phyloP scores from a whole-genome alignment of 2,888 invertebrate genomes.

The Rhagophthalmus giganteus region DNA sequence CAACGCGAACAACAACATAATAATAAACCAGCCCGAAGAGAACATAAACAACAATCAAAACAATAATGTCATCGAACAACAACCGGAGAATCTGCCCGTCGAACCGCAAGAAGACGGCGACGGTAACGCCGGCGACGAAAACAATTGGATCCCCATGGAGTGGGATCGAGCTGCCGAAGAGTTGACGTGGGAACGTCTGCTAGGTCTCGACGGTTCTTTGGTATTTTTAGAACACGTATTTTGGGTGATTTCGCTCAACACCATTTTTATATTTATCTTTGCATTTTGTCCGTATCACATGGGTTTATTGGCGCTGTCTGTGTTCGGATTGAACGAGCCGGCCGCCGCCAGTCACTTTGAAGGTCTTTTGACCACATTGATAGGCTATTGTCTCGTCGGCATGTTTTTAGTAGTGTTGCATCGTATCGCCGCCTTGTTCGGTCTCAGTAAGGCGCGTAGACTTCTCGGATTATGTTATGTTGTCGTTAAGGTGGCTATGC shows the following conservation, averaged over 20 bases:
- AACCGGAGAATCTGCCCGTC: conserved; percentile 22
- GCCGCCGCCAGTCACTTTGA: conserved; percentile 84
- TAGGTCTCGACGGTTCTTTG: conserved; percentile 95
- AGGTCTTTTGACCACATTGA: conserved; percentile 86
- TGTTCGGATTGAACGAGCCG: conserved; percentile 68
- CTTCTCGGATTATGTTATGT: conserved; percentile 92
- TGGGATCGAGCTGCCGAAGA: conserved; percentile 98
- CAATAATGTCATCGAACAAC: conserved; percentile 50
- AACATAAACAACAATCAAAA: conserved; percentile 17
- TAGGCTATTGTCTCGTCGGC: conserved; percentile 92
- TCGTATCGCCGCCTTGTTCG: conserved; percentile 77
- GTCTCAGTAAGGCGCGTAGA: conserved; percentile 78
- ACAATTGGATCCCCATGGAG: conserved; percentile 98
- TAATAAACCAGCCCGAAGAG: conserved; percentile 14
- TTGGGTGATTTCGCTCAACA: conserved; percentile 97
- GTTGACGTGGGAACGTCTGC: conserved; percentile 94
- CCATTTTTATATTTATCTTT: conserved; percentile 94
- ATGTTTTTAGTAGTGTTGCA: conserved; percentile 80
- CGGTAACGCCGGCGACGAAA: conserved; percentile 71
- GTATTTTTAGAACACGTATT: conserved; percentile 98
- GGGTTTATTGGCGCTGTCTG: conserved; percentile 80
- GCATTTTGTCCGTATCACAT: conserved; percentile 97
- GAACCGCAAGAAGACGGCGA: conserved; percentile 53
- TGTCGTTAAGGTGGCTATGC: conserved; percentile 86
- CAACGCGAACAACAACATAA: conserved; percentile 32